Evolutionary conservation across 30 jellyfish, hydroid and myxozoan genomes (phyloP).

Genomic region (Sanderia malayensis): DNA sequence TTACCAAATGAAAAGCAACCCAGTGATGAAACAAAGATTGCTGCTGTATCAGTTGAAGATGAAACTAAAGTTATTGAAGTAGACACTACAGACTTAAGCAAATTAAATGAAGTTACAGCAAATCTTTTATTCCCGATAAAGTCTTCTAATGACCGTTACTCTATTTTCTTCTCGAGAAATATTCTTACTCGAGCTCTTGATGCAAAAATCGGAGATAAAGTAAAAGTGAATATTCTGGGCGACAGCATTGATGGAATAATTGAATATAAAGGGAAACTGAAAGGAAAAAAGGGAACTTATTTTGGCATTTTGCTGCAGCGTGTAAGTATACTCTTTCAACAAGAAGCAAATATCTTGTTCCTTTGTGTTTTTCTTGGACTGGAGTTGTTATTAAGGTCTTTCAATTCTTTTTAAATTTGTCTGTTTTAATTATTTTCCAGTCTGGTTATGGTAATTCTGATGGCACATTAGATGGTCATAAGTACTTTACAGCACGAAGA

Average conservation of each 20-base stretch:
- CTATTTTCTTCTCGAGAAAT: slow-evolving; percentile 17
- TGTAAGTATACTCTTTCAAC: not conserved
- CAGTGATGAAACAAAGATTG: slow-evolving; percentile 4
- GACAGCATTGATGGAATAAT: slow-evolving; percentile 10
- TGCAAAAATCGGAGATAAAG: slow-evolving; percentile 6
- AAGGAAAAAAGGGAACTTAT: slow-evolving; percentile 17
- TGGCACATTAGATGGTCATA: not conserved
- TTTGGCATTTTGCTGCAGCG: slow-evolving; percentile 48
- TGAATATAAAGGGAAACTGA: slow-evolving; percentile 13
- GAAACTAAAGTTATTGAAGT: slow-evolving; percentile 26
- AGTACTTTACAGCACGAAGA: not conserved
- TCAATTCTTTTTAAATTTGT: too few relatives aligned
- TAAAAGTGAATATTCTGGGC: slow-evolving; percentile 10
- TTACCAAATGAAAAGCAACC: slow-evolving; percentile 30
- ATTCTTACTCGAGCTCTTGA: slow-evolving; percentile 27
- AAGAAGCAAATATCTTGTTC: not conserved
- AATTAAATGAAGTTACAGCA: slow-evolving; percentile 22
- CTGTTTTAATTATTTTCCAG: too few relatives aligned
- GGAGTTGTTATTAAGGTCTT: too few relatives aligned
- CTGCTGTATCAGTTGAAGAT: slow-evolving; percentile 23
- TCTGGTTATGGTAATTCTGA: slow-evolving; percentile 10
- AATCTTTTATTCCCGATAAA: slow-evolving; percentile 39
- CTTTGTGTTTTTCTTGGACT: too few relatives aligned
- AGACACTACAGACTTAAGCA: slow-evolving; percentile 16
- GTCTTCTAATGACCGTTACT: slow-evolving; percentile 24